Base-by-base conservation (phyloP, 2,888 invertebrate genomes). In the Chesias legatella region DNA sequence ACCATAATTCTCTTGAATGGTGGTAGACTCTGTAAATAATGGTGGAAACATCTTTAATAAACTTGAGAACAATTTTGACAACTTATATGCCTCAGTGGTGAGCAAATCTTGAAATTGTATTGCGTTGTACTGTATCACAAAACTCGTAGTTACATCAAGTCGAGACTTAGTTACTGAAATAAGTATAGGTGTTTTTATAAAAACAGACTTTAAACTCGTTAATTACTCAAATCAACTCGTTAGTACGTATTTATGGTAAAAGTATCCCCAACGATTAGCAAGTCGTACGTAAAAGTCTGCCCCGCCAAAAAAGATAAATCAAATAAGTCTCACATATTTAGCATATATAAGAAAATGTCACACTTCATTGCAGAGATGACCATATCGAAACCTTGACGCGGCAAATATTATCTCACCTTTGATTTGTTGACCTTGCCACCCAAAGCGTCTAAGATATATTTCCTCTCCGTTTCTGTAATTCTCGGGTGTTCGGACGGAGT, bases 401-500 rank as follows among this genome's bases (percentile, higher is more conserved):
- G 41, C 33, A 55, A 67, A 67, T 58, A 61, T 61, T 62, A 27
- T 55, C 69, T 70, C 57, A 91, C 92, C 85, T 90, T 90, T 48
- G 90, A 85, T 61, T 86, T 89, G 42, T 81, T 79, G 17, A 92
- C 73, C 46, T 88, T 89, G 57, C 79, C 86, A 27, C 91, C 91
- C 29, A 92, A 73, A 40, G 91, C 89, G 31, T 90, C 90, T 53
- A 83, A 72, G 43, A 94, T 94, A 37, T 90, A 92, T 38, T 90
- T 86, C 45, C 84, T 90, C 61, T 94, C 94, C 9, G 89, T 82
- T 1, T 90, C 82, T 6, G 84, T 74, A 25, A 93, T 94, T 30
- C 90, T 88, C 1, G 88, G 90, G 61, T 93, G 93, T 25, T 91
- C 86, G 0, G 74, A 73, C 0, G 94, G 94, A 11, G 89, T 89